Percentiles rank a stretch among this genome's conserved stretches.
Conservation (phyloP, 1,140 invertebrate genomes). For the Condylostylus longicornis region DNA sequence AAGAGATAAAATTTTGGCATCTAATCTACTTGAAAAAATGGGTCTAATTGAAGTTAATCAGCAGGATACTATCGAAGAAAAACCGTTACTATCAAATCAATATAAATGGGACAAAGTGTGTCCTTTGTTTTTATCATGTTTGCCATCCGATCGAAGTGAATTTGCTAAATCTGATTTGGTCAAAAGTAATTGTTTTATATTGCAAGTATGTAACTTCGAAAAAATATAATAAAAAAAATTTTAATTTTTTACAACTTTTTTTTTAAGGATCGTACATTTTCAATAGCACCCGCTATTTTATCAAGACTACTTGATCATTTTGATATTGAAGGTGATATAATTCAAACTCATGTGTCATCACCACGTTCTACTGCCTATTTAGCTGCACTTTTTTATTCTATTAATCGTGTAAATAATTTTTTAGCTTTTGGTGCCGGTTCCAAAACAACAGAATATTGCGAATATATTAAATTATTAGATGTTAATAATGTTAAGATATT, state of each 20-base stretch:
- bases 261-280: slow-evolving; percentile 54
- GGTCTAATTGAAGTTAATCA: slow-evolving; percentile 20
- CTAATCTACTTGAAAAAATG: slow-evolving; percentile 15
- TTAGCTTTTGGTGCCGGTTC: slow-evolving; percentile 40
- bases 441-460: slow-evolving; percentile 36
- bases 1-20: slow-evolving; percentile 20
- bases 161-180: slow-evolving; percentile 37
- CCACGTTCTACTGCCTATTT: slow-evolving; percentile 58
- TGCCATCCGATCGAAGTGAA: slow-evolving; percentile 33
- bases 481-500: slow-evolving; percentile 42
- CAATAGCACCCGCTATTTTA: slow-evolving; percentile 54
- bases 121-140: slow-evolving; percentile 51
- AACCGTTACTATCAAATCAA: slow-evolving; percentile 34
- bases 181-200: slow-evolving; percentile 31
- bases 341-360: slow-evolving; percentile 57
- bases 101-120: slow-evolving; percentile 52
- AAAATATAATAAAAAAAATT: neutral
- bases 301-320: slow-evolving; percentile 45
- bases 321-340: slow-evolving; percentile 50
- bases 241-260: neutral
- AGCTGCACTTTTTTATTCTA: slow-evolving; percentile 45
- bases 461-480: slow-evolving; percentile 36
- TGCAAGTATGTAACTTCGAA: slow-evolving; percentile 37
- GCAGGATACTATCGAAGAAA: slow-evolving; percentile 17
- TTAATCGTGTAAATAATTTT: slow-evolving; percentile 41